A percentile compares a stretch with the other conserved stretches of the same genome.
These are phyloP conservation scores for Acanthurus tractus DNA, from an alignment of 2,797 vertebrate genomes.

Conservation along the genomic window DNA sequence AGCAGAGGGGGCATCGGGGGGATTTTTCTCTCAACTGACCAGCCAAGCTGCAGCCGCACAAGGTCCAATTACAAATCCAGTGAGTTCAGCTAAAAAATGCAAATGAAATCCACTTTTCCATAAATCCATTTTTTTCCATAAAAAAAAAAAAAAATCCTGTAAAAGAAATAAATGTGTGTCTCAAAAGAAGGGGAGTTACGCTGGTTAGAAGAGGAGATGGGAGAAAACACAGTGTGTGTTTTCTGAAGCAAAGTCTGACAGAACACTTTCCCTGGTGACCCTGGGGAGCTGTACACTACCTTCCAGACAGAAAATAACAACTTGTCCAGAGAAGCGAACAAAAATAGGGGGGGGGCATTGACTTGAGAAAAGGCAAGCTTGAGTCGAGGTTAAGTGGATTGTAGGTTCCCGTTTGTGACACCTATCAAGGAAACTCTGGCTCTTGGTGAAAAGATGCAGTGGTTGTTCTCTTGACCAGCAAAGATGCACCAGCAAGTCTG, in stretches of 20 bases:
- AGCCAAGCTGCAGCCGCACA: constrained; percentile 33
- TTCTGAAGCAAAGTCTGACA: constrained; percentile 53
- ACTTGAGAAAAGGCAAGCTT: constrained; percentile 57
- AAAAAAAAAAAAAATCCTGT: too few relatives aligned
- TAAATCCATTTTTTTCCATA: too few relatives aligned
- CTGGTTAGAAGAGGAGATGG: neutral
- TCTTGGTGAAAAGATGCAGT: constrained; percentile 40
- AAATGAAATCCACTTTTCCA: constrained; percentile 30
- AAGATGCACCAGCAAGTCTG: constrained; percentile 35
- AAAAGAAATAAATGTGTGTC: neutral
- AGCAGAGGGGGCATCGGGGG: constrained; percentile 42
- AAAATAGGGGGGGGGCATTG: constrained; percentile 24
- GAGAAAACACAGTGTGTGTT: constrained; percentile 44
- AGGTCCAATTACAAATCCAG: constrained; percentile 27
- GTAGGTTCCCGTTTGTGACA: constrained; percentile 63
- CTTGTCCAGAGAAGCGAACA: constrained; percentile 56
- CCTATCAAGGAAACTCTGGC: constrained; percentile 33
- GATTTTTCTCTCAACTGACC: constrained; percentile 47
- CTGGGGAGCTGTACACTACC: constrained; percentile 53
- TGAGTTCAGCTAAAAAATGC: constrained; percentile 22
- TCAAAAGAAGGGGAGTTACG: neutral
- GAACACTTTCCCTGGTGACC: constrained; percentile 60
- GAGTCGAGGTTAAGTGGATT: constrained; percentile 60
- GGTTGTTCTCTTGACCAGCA: constrained; percentile 12
- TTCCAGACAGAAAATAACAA: constrained; percentile 72